Evolutionary conservation across 2,797 vertebrate species (phyloP).

Genomic region (Notolabrus celidotus): DNA sequence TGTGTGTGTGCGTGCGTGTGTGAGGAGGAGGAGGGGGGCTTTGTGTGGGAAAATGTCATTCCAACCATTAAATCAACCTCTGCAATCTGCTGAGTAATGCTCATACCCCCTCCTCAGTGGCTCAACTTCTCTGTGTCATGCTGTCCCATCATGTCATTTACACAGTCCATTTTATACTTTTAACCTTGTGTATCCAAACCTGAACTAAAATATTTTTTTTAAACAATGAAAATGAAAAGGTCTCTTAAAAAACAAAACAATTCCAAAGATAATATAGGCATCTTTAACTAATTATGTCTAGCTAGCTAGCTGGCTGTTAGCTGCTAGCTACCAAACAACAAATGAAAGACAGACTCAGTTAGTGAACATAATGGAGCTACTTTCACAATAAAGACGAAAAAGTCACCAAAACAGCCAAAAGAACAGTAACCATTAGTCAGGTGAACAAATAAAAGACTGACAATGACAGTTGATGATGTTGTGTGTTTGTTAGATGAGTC

Average conservation of each 20-base stretch:
- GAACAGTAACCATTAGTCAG: neutral
- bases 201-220: neutral
- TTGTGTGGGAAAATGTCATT: slow-evolving; percentile 60
- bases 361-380: neutral
- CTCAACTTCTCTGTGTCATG: slow-evolving; percentile 36
- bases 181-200: slow-evolving; percentile 15
- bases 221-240: neutral
- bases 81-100: slow-evolving; percentile 73
- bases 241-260: neutral
- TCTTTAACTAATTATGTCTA: too few species aligned
- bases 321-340: neutral
- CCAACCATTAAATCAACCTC: slow-evolving; percentile 56
- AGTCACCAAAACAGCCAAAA: neutral
- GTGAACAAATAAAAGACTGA: neutral
- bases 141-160: slow-evolving; percentile 31
- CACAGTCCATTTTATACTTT: neutral
- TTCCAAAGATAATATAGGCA: neutral
- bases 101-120: slow-evolving; percentile 38
- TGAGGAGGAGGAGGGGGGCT: neutral
- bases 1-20: slow-evolving; percentile 7
- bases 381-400: neutral
- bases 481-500: neutral
- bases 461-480: neutral
- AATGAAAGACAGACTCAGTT: neutral
- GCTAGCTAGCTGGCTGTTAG: too few species aligned